These are phyloP conservation scores for Carlito syrichta DNA, from an alignment of 2,113 vertebrate genomes.

Conservation along the genomic window DNA sequence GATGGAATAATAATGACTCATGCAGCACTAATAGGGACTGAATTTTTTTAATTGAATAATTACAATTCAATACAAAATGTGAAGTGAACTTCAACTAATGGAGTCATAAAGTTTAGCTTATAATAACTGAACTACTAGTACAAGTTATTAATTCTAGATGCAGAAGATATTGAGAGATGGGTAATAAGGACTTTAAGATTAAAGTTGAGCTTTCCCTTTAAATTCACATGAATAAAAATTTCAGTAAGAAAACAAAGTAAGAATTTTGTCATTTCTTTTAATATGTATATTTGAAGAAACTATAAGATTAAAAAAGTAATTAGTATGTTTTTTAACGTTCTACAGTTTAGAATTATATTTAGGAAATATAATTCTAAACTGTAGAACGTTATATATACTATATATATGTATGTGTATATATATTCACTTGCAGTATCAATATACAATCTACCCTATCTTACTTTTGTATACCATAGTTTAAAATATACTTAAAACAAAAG, in stretches of 20 bases:
- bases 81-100: not conserved
- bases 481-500: not conserved
- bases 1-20: constrained; percentile 5
- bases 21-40: constrained; percentile 13
- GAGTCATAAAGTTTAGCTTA: not conserved
- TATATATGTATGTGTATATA: not conserved
- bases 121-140: not conserved
- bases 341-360: not conserved
- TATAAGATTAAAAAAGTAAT: not conserved
- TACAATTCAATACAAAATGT: not conserved
- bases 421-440: not conserved
- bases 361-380: too few relatives aligned
- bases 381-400: not conserved
- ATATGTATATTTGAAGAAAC: not conserved
- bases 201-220: not conserved
- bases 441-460: not conserved
- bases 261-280: not conserved
- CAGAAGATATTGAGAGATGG: not conserved
- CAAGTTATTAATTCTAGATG: not conserved
- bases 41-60: not conserved
- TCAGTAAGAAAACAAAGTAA: not conserved
- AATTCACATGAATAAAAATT: not conserved
- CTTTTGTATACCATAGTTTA: not conserved
- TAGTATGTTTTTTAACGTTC: not conserved
- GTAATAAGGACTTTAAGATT: not conserved